phyloP scores from a whole-genome alignment of 2,888 invertebrate genomes.

The Philaethria dido region DNA sequence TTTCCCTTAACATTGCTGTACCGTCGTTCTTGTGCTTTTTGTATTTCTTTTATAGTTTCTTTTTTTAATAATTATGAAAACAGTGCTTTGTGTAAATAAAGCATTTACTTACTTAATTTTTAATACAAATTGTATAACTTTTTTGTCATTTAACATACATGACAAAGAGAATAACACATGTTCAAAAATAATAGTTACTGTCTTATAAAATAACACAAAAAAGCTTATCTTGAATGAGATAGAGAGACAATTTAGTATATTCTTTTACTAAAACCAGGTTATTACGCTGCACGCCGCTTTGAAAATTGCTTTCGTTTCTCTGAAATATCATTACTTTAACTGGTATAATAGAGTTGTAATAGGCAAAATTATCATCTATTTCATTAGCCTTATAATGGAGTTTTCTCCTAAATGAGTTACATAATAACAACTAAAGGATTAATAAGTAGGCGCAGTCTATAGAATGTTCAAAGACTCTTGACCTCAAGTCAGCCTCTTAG shows the following conservation, averaged over 20 bases:
- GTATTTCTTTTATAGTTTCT: no score
- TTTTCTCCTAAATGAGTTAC: conserved; percentile 22
- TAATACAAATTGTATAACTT: no score
- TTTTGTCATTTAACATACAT: no score
- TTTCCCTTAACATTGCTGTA: no score
- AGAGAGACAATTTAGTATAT: conserved; percentile 9
- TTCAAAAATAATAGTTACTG: not conserved
- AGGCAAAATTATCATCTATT: conserved; percentile 19
- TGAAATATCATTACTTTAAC: not conserved
- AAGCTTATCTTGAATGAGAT: not conserved
- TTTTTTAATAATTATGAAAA: no score
- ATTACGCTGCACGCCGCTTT: conserved; percentile 7
- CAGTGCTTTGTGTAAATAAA: no score
- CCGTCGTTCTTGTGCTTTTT: no score
- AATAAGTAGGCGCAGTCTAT: conserved; percentile 39
- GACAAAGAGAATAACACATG: not conserved
- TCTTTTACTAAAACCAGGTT: not conserved
- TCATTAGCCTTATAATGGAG: conserved; percentile 14
- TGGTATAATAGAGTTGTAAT: not conserved
- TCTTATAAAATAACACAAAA: not conserved
- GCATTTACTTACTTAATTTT: no score
- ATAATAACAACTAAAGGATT: conserved; percentile 23
- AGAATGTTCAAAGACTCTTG: conserved; percentile 41
- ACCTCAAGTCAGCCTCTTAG: conserved; percentile 46
- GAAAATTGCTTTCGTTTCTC: conserved; percentile 10